Conservation (phyloP, 92 coral and sea anemone genomes). For the Epizoanthus scotinus region DNA sequence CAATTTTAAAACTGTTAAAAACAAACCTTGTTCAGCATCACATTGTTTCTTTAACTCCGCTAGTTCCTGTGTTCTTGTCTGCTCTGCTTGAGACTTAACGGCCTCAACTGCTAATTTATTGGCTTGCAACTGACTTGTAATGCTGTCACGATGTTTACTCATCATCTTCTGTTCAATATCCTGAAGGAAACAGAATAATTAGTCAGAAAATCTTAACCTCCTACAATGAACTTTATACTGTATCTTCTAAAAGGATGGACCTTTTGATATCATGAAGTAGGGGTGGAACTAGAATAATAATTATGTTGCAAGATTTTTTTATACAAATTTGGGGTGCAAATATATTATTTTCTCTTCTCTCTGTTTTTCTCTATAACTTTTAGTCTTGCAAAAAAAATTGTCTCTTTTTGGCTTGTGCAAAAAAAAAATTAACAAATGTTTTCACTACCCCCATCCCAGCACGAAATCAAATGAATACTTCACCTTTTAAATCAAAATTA, state of each 20-base stretch:
- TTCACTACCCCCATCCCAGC: no score
- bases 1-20: neutral
- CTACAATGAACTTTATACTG: neutral
- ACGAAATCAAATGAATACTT: no score
- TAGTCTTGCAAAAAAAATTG: no score
- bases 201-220: neutral
- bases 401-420: neutral
- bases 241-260: neutral
- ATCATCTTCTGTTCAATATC: conserved; percentile 63
- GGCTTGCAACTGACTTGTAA: conserved; percentile 83
- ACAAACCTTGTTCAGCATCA: conserved; percentile 84
- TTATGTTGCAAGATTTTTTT: no score
- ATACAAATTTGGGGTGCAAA: no score
- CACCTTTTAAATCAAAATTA: neutral
- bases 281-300: no score
- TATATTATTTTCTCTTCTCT: no score
- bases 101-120: conserved; percentile 85
- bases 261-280: neutral
- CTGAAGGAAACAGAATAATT: conserved; percentile 52
- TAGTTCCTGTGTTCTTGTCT: conserved; percentile 51
- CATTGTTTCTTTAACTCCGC: conserved; percentile 66
- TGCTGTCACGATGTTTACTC: conserved; percentile 69
- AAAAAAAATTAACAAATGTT: no score
- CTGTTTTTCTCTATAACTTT: no score
- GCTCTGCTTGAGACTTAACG: conserved; percentile 82